Evolutionary conservation across 2,797 vertebrate species (phyloP), one percentile per base, ranked within the genome.

Genomic region (Poecile montanus): DNA sequence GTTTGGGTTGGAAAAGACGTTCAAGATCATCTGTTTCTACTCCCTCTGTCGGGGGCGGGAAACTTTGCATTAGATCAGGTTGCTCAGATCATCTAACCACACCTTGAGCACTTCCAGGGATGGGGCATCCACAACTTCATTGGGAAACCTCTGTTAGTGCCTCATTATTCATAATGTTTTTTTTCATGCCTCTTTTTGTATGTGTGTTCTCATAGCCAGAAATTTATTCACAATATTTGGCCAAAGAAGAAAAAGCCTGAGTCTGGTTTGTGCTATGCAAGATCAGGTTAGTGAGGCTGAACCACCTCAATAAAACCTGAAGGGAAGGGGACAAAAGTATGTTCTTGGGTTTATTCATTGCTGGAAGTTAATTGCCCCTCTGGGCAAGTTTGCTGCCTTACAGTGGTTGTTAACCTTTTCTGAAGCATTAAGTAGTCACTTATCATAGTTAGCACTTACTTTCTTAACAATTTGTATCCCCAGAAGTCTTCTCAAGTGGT

Each of bases 321-420:
- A 42, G 34, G 32, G 27, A 17, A 40, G 14, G 44, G 51, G 45
- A 13, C 42, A 23, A 13, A 8, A 6, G 4, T 16, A 5, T 29
- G 10, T 42, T 47, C 1, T 2, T 50, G 45, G 9, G 14, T 80
- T 48, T 63, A 26, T n/a, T 81, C 1, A 0, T 71, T 73, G 11
- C 29, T 71, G 22, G 26, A 60, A 62, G 27, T 50, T 93, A 61
- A 19, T 26, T 1, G 5, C 57, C 40, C 42, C 34, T 18, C 12
- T 40, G 51, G 34, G 6, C 38, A 50, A 47, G 7, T 53, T 91
- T 9, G 4, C 34, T 1, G 7, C 72, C 30, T 63, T 30, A 6
- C 68, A 66, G 47, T 23, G 34, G 25, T 63, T 74, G 23, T 74
- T 76, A 76, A 65, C 18, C 16, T 79, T 77, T 40, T 85, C 0